A percentile compares a stretch with the other conserved stretches of the same genome.
Conservation (phyloP, 2,113 vertebrate genomes). For the Emydura subglobosa region DNA sequence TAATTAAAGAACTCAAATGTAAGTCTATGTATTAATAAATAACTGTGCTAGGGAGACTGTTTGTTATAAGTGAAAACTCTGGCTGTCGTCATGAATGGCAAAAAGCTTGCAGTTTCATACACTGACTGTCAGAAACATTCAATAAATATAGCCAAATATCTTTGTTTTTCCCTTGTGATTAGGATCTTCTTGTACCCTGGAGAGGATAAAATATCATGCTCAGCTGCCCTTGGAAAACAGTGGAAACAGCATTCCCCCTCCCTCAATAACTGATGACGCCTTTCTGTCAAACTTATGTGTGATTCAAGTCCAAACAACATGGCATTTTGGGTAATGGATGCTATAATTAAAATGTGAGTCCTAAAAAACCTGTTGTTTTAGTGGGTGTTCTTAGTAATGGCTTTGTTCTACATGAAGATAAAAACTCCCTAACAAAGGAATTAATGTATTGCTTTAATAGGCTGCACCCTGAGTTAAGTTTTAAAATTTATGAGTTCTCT, state of each 20-base stretch:
- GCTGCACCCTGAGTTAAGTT: conserved; percentile 77
- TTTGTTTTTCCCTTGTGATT: background rate
- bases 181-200: background rate
- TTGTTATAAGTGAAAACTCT: conserved; percentile 23
- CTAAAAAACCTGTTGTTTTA: conserved; percentile 73
- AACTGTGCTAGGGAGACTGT: background rate
- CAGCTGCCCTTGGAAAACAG: conserved; percentile 15
- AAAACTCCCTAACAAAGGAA: conserved; percentile 79
- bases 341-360: conserved; percentile 70
- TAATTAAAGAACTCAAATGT: conserved; percentile 65
- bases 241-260: background rate
- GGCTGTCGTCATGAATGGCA: background rate
- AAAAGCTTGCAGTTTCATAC: background rate
- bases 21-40: conserved; percentile 1
- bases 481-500: conserved; percentile 82
- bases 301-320: conserved; percentile 59
- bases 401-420: conserved; percentile 78
- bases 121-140: background rate
- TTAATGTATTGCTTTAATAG: conserved; percentile 79
- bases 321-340: conserved; percentile 70
- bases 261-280: background rate
- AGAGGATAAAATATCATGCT: background rate
- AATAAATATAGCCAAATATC: conserved; percentile 28
- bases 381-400: conserved; percentile 72
- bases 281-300: conserved; percentile 55